A percentile compares a stretch with the other conserved stretches of the same genome.
phyloP scores from a whole-genome alignment of 37 sponge, comb jelly and placozoan genomes.

The Tethya wilhelma region DNA sequence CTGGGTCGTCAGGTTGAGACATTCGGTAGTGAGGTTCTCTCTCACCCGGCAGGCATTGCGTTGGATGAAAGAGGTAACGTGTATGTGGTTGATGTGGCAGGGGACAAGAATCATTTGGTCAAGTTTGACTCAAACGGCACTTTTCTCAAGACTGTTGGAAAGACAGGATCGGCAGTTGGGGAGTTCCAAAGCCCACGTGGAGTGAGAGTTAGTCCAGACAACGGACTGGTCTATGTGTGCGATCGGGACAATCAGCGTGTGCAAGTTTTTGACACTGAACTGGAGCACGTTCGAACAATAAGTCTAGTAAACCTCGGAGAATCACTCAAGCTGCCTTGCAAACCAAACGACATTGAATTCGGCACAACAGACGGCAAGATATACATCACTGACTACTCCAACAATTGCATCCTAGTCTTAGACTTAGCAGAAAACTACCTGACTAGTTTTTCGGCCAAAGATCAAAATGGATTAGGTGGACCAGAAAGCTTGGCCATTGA shows the following conservation, averaged over 20 bases:
- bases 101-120: neutral
- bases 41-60: conserved; percentile 25
- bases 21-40: neutral
- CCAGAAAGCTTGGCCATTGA: conserved; percentile 28
- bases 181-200: conserved; percentile 31
- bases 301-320: neutral
- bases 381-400: conserved; percentile 5
- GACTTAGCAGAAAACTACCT: neutral
- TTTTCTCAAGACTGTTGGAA: neutral
- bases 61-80: neutral
- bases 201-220: neutral
- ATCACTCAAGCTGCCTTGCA: neutral
- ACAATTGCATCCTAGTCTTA: conserved; percentile 19
- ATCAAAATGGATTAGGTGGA: neutral
- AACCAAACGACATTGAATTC: conserved; percentile 15
- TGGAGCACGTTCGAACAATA: neutral
- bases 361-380: neutral
- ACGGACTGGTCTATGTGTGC: conserved; percentile 25
- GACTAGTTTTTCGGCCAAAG: neutral
- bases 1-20: conserved; percentile 2
- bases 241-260: conserved; percentile 33
- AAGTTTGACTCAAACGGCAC: neutral
- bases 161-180: neutral
- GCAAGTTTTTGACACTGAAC: conserved; percentile 13
- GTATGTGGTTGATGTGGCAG: conserved; percentile 12